Base-by-base conservation (phyloP, 2,113 vertebrate species). In the Gymnarchus niloticus region DNA sequence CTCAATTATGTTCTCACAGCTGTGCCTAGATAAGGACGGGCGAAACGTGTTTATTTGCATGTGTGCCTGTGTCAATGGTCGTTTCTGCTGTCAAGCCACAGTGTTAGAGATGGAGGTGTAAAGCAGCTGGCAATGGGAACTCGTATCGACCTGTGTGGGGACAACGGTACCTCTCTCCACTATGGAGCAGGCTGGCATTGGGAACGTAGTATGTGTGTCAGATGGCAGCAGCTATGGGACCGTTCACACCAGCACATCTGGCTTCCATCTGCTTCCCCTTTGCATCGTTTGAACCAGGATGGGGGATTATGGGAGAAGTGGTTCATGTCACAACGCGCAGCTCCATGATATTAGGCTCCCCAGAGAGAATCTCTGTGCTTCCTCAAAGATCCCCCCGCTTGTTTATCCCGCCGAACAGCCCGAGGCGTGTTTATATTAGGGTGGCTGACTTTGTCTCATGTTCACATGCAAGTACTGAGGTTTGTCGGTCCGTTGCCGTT, bases 1-100 rank as follows among this genome's bases (percentile, higher is more conserved):
- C 44, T 78, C 76, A 78, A n/a, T 78, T 48, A 78, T 78, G 76
- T 46, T 7, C 76, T 78, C 44, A 78, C 76, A 48, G 76, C 76
- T 78, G 76, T 78, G 76, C 23, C 73, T n/a, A 41, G 44, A 46
- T 44, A 19, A 19, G 76, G 21, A 14, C 23, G 21, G 33, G 33
- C 76, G 5, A 1, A 46, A 19, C 76, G 46, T n/a, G 23, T 12
- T 78, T 48, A 48, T 78, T 25, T 78, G 44, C 19, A 73, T 69
- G 19, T 73, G 41, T 17, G 65, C 65, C 5, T 1, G 65, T 73
- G 65, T 9, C 65, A n/a, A n/a, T 78, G 76, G 37, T 78, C 19
- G 8, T 48, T 33, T 48, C 19, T 78, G 37, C 9, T 48, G 5
- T 41, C n/a, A n/a, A n/a, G n/a, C n/a, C n/a, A n/a, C n/a, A n/a